Percentiles rank a stretch among this genome's conserved stretches.
Conservation (phyloP, 2,888 invertebrate genomes). For the Eustalomyia histrio region DNA sequence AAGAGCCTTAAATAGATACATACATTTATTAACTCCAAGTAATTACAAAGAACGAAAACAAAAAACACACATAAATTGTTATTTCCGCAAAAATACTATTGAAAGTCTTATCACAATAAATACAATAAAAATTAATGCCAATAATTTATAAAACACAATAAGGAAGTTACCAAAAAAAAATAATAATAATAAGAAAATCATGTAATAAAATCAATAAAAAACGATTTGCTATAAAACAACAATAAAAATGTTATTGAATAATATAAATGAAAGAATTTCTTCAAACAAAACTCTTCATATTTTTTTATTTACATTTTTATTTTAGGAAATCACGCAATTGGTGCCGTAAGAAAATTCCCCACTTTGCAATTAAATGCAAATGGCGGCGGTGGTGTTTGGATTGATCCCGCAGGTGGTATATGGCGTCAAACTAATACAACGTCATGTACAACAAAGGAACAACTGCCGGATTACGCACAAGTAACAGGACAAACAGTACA, state of each 20-base stretch:
- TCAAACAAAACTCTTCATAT: not conserved
- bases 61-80: slow-evolving; percentile 2
- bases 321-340: slow-evolving; percentile 80
- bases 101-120: not conserved
- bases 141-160: slow-evolving; percentile 1
- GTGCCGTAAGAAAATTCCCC: slow-evolving; percentile 80
- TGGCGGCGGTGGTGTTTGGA: slow-evolving; percentile 77
- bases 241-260: slow-evolving; percentile 35
- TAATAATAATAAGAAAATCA: not conserved
- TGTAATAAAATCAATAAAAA: slow-evolving; percentile 36
- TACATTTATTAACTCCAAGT: not conserved
- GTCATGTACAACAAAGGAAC: slow-evolving; percentile 78
- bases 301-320: slow-evolving; percentile 67
- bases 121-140: slow-evolving; percentile 1
- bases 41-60: slow-evolving; percentile 16
- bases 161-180: not conserved
- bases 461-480: slow-evolving; percentile 79
- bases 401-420: slow-evolving; percentile 80
- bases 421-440: slow-evolving; percentile 77
- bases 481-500: slow-evolving; percentile 71
- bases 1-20: slow-evolving; percentile 14
- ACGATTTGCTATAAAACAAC: slow-evolving; percentile 20
- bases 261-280: not conserved
- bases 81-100: slow-evolving; percentile 7
- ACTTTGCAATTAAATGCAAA: slow-evolving; percentile 79